Base-by-base conservation (phyloP, 2,888 invertebrate genomes). In the Acleris laterana region DNA sequence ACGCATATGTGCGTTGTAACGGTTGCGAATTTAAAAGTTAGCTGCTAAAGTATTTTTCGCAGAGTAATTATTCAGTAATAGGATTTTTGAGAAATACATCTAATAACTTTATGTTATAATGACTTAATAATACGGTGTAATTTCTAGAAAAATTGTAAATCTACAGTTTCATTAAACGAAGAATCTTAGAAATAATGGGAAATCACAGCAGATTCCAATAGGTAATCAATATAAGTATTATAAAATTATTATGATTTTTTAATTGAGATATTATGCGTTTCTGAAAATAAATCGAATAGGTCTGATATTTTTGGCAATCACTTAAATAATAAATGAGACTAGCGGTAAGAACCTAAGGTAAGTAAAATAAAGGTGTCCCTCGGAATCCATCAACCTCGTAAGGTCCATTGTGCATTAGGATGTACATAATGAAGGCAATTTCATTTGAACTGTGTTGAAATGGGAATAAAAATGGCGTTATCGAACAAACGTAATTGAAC, bases 131-230 rank as follows among this genome's bases (percentile, higher is more conserved):
- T 60, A 63, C 5, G 25, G 46, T 61, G 52, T 72, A 68, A 20
- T 64, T 52, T 51, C 22, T 65, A 64, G 46, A 65, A 38, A 65
- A 38, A 68, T 28, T 62, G 52, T 62, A 62, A 63, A 65, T 50
- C 69, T 74, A 70, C 53, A 46, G 63, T 71, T 72, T 73, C 68
- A 68, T 67, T 62, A 66, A 66, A 71, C 38, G 38, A 69, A 70
- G 69, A 73, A 74, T 64, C 75, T 77, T 77, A 80, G 69, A 64
- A 68, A 68, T 76, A 79, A 60, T 55, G n/a, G 84, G 86, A 85
- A 88, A 90, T 90, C 90, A 90, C 90, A 90, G 89, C 80, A 84
- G 84, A 84, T 81, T 78, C 83, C 81, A 81, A n/a, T n/a, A n/a
- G n/a, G 81, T 79, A 75, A 58, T 58, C 38, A 62, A 52, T 52